A percentile compares a stretch with the other conserved stretches of the same genome.
Conservation (phyloP, 2,113 vertebrate genomes). For the Spea multiplicata region DNA sequence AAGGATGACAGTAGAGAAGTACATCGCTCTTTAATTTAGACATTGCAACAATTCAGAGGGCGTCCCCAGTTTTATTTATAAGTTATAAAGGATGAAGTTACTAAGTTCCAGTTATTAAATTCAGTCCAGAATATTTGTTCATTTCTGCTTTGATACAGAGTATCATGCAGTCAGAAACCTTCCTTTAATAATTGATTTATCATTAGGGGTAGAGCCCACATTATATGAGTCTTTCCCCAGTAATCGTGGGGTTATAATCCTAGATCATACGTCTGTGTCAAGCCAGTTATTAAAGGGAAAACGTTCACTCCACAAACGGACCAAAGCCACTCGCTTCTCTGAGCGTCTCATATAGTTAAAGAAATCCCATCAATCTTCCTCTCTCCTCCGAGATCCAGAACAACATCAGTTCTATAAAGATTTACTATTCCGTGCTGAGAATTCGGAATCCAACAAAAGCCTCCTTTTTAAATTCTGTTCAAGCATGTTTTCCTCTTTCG, state of each 20-base stretch:
- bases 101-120: too few relatives aligned
- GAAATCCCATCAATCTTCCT: slow-evolving; percentile 41
- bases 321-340: slow-evolving; percentile 35
- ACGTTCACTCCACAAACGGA: slow-evolving; percentile 36
- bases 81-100: too few relatives aligned
- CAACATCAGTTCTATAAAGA: slow-evolving; percentile 37
- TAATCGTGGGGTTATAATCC: slow-evolving; percentile 22
- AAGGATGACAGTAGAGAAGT: too few relatives aligned
- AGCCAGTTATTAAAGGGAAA: slow-evolving; percentile 35
- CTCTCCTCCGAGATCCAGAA: slow-evolving; percentile 29
- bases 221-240: not conserved
- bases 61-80: too few relatives aligned
- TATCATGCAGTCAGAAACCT: too few relatives aligned
- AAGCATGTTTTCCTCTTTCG: too few relatives aligned
- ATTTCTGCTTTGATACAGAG: too few relatives aligned
- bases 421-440: slow-evolving; percentile 11
- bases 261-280: slow-evolving; percentile 41
- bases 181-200: too few relatives aligned
- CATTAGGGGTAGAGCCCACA: too few relatives aligned
- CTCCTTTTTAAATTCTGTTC: not conserved
- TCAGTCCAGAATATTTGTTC: too few relatives aligned
- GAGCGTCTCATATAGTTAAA: slow-evolving; percentile 42
- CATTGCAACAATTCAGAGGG: too few relatives aligned
- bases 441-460: not conserved
- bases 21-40: too few relatives aligned